Evolutionary conservation across 2,113 vertebrate genomes (phyloP).

Genomic region (Rhagologus leucostigma): DNA sequence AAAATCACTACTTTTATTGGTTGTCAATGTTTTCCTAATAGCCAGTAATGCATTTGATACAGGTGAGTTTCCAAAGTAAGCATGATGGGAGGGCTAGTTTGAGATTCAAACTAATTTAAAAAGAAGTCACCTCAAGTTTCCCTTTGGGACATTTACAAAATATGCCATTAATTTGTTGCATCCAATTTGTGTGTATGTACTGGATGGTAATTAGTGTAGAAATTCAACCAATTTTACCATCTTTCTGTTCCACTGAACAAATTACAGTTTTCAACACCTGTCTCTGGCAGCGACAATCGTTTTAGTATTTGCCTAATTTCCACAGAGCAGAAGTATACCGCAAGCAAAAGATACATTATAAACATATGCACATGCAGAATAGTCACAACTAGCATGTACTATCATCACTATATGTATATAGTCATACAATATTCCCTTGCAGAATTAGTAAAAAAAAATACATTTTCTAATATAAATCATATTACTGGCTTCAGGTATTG

Average conservation of each 20-base stretch:
- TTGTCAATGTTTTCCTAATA: slow-evolving; percentile 30
- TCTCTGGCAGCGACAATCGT: neutral
- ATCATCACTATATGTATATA: neutral
- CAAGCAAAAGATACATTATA: neutral
- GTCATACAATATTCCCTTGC: neutral
- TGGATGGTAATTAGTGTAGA: neutral
- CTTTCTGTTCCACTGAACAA: slow-evolving; percentile 8
- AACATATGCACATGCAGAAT: neutral
- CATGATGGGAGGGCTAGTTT: slow-evolving; percentile 9
- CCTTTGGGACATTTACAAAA: slow-evolving; percentile 32
- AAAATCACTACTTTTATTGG: slow-evolving; percentile 27
- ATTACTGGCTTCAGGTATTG: neutral
- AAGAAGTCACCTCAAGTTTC: slow-evolving; percentile 26
- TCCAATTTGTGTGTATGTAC: neutral
- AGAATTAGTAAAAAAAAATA: neutral
- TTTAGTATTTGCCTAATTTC: neutral
- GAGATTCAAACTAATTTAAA: slow-evolving; percentile 10
- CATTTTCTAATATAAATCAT: neutral
- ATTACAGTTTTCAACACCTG: slow-evolving; percentile 6
- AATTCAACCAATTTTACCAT: slow-evolving; percentile 16
- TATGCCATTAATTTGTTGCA: neutral
- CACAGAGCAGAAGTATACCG: neutral
- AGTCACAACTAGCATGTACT: neutral
- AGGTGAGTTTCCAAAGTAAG: slow-evolving; percentile 25
- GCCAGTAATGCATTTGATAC: slow-evolving; percentile 24